Percentiles rank a stretch among this genome's conserved stretches.
These are phyloP conservation scores for Ceriagrion tenellum DNA, from an alignment of 2,888 invertebrate genomes.

Conservation along the genomic window DNA sequence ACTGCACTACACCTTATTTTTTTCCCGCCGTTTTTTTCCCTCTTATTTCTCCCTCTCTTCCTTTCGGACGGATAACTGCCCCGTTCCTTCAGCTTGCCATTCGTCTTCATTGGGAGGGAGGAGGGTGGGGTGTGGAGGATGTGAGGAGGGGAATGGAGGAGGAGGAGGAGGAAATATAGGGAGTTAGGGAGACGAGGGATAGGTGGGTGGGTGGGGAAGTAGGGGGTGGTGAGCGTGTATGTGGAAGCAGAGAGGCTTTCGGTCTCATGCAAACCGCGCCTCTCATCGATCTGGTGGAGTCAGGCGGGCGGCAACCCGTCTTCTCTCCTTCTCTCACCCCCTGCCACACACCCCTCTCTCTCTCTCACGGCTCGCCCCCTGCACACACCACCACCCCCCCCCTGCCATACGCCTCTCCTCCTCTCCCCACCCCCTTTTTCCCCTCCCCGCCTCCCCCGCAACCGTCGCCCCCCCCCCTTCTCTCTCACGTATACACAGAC, in stretches of 20 bases:
- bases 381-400: background rate
- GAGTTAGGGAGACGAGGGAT: background rate
- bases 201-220: background rate
- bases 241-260: conserved; percentile 33
- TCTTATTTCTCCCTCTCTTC: background rate
- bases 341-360: background rate
- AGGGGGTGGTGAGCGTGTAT: background rate
- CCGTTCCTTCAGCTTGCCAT: conserved; percentile 46
- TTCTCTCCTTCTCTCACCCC: background rate
- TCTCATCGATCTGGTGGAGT: conserved; percentile 58
- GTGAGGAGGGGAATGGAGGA: too few relatives aligned
- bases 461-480: too few relatives aligned
- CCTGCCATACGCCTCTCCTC: background rate
- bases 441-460: background rate
- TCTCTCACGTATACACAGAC: background rate
- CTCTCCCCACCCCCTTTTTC: background rate
- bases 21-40: background rate
- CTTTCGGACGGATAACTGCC: conserved; percentile 24
- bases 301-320: conserved; percentile 41
- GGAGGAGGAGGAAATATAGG: background rate
- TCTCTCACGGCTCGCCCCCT: background rate
- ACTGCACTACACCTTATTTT: too few relatives aligned
- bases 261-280: conserved; percentile 65
- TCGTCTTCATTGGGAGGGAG: conserved; percentile 56
- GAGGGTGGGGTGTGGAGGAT: too few relatives aligned